Conservation (phyloP, 2,113 vertebrate genomes). For the Lates calcarifer region DNA sequence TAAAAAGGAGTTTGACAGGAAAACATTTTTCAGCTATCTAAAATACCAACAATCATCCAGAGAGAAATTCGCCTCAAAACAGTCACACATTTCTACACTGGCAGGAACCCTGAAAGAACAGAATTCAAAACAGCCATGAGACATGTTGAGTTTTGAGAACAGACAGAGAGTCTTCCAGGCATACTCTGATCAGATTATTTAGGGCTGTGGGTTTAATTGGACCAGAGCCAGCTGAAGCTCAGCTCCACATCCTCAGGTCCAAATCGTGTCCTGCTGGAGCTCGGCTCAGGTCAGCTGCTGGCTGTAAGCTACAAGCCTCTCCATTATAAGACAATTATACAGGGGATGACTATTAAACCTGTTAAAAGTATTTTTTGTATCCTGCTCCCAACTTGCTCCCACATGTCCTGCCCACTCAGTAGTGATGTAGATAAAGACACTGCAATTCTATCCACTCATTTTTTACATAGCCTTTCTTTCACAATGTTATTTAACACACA, state of each 20-base stretch:
- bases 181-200: background rate
- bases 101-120: background rate
- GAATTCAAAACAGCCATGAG: background rate
- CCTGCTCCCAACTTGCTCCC: background rate
- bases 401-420: background rate
- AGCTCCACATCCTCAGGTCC: background rate
- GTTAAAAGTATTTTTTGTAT: background rate
- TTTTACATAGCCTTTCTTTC: background rate
- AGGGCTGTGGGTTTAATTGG: constrained; percentile 1
- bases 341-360: background rate
- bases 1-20: background rate
- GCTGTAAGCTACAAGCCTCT: background rate
- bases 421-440: background rate
- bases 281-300: background rate
- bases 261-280: background rate
- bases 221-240: background rate
- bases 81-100: background rate
- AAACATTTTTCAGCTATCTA: background rate
- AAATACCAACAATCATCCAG: constrained; percentile 3
- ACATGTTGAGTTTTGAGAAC: background rate
- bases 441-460: background rate
- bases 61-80: background rate
- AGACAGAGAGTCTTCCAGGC: background rate
- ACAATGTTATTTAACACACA: background rate
- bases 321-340: background rate